Evolutionary conservation across 2,113 vertebrate genomes (phyloP).

Genomic region (Oreochromis spilurus): DNA sequence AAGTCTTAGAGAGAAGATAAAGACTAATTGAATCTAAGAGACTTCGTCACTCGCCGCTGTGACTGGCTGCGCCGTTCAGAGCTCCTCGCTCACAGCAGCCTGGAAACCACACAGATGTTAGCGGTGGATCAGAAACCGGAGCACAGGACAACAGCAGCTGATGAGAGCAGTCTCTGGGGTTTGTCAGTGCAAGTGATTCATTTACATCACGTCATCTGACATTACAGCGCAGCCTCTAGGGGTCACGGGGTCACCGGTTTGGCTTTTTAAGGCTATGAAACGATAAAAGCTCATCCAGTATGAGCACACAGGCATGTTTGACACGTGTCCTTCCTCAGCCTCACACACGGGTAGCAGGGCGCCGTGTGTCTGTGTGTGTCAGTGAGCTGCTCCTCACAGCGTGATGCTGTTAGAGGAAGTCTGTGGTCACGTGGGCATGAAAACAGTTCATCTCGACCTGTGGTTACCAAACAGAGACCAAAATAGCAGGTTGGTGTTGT

Average conservation of each 20-base stretch:
- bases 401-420: neutral
- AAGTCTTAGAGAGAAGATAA: neutral
- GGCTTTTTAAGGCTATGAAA: neutral
- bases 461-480: neutral
- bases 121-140: neutral
- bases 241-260: neutral
- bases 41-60: neutral
- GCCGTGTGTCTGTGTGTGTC: neutral
- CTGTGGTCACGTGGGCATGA: neutral
- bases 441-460: neutral
- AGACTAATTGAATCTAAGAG: neutral
- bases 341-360: neutral
- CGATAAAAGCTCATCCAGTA: neutral
- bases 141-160: neutral
- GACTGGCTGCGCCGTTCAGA: neutral
- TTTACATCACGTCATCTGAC: neutral
- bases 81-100: neutral
- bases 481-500: neutral
- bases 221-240: neutral
- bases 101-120: neutral
- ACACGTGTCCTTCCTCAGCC: neutral
- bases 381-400: neutral
- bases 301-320: neutral
- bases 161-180: neutral
- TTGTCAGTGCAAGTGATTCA: neutral